Percentiles rank a stretch among this genome's conserved stretches.
Evolutionary conservation across 2,797 vertebrate genomes (phyloP).

Genomic region (Synaphobranchus kaupii): DNA sequence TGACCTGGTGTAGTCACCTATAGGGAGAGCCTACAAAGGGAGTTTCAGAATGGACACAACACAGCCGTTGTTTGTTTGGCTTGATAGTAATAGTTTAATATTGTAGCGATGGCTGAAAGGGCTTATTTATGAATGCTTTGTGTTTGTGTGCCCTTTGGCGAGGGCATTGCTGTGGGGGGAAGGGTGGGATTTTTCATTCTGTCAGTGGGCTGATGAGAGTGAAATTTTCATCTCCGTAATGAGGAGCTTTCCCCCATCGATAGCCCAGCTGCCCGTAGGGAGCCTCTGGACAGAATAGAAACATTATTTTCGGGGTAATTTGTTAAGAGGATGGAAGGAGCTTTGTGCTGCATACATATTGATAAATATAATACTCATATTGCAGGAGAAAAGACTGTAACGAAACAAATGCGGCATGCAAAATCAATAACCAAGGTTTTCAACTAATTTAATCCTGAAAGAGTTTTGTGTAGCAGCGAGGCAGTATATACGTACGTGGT

Average conservation of each 20-base stretch:
- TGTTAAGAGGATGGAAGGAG: neutral
- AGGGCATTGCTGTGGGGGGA: neutral
- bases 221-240: conserved; percentile 13
- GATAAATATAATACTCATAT: neutral
- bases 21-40: neutral
- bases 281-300: neutral
- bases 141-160: neutral
- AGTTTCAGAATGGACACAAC: neutral
- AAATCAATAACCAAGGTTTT: conserved; percentile 15
- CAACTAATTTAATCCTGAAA: neutral
- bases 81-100: neutral
- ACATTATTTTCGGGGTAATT: conserved; percentile 29
- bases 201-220: neutral
- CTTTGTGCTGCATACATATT: neutral
- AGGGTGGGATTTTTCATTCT: neutral
- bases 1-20: neutral
- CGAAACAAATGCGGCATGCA: neutral
- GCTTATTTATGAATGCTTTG: neutral
- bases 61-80: neutral
- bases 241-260: neutral
- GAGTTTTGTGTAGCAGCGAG: neutral
- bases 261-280: neutral
- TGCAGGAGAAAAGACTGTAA: neutral
- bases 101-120: neutral
- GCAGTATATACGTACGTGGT: neutral